A percentile compares a stretch with the other conserved stretches of the same genome.
Conservation (phyloP, 2,888 invertebrate genomes). For the Orthosia incerta region DNA sequence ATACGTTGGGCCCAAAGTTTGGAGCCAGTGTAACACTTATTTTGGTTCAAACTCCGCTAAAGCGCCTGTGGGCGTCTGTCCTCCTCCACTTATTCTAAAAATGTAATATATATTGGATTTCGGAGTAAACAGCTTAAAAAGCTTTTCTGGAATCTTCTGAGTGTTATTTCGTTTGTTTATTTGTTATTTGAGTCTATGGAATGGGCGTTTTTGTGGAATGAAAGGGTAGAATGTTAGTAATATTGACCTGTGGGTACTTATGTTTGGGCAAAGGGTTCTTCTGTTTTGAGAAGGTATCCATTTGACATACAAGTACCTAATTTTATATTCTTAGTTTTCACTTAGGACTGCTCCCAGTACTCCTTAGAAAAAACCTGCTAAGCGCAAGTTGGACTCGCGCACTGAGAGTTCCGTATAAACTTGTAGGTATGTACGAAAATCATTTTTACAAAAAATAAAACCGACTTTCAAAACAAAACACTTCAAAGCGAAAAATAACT, state of each 20-base stretch:
- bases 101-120: slow-evolving; percentile 47
- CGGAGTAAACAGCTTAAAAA: slow-evolving; percentile 28
- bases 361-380: too few relatives aligned
- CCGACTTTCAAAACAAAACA: too few relatives aligned
- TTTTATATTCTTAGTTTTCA: too few relatives aligned
- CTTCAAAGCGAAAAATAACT: too few relatives aligned
- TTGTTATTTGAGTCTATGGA: slow-evolving; percentile 26
- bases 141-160: slow-evolving; percentile 10
- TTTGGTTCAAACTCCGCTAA: background rate
- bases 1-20: background rate
- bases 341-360: too few relatives aligned
- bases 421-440: too few relatives aligned
- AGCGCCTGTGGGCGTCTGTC: slow-evolving; percentile 20
- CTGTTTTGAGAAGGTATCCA: background rate
- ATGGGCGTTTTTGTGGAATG: slow-evolving; percentile 16
- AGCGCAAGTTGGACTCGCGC: too few relatives aligned
- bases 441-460: too few relatives aligned
- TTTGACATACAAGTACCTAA: background rate
- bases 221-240: background rate
- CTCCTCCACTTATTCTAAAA: slow-evolving; percentile 41
- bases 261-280: background rate
- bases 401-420: too few relatives aligned
- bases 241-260: background rate
- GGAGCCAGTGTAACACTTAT: slow-evolving; percentile 6
- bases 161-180: slow-evolving; percentile 29